Evolutionary conservation across 2,888 invertebrate genomes (phyloP).

Genomic region (Stenolophus ochropezus): DNA sequence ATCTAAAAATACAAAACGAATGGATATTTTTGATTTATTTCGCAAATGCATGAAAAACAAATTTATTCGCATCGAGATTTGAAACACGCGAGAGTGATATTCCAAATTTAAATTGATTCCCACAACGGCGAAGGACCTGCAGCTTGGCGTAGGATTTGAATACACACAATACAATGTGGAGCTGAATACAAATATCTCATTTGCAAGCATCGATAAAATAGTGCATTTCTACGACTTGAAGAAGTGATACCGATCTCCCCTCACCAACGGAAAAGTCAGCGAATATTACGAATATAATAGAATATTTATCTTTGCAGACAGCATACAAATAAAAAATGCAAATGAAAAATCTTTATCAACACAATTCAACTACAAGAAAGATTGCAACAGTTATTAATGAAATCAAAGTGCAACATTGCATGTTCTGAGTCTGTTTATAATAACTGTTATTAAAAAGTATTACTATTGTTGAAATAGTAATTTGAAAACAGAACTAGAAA

Average conservation of each 20-base stretch:
- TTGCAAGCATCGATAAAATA: constrained; percentile 13
- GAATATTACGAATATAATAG: background rate
- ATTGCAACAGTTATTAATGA: no score
- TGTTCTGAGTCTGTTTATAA: no score
- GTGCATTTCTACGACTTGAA: background rate
- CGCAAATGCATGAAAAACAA: constrained; percentile 19
- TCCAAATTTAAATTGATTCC: constrained; percentile 27
- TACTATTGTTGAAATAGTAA: no score
- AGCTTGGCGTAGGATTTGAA: background rate
- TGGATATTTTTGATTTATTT: constrained; percentile 37
- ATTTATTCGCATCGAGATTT: constrained; percentile 22
- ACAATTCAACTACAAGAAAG: no score
- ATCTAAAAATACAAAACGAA: constrained; percentile 32
- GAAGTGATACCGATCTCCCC: background rate
- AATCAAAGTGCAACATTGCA: no score
- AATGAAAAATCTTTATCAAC: background rate
- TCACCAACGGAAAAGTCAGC: background rate
- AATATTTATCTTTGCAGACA: background rate
- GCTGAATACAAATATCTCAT: constrained; percentile 34
- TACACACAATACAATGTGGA: background rate
- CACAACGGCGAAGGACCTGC: background rate
- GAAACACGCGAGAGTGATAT: constrained; percentile 31
- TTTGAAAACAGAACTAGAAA: no score
- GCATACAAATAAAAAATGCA: background rate
- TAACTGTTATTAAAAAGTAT: no score